Conservation (phyloP, 1,140 invertebrate species). For the Diorhabda elongata region DNA sequence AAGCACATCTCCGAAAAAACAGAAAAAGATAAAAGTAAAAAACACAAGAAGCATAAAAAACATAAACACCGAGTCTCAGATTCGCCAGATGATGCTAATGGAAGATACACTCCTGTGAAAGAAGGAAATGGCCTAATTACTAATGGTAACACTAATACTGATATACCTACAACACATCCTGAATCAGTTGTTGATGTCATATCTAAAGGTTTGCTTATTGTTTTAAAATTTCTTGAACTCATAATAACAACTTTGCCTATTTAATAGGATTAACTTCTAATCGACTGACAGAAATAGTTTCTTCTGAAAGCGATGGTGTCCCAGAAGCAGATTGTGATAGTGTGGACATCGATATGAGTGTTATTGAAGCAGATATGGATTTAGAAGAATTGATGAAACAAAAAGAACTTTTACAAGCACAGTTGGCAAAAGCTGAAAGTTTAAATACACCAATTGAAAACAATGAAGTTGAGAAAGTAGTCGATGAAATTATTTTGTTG, state of each 20-base stretch:
- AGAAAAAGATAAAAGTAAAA: slow-evolving; percentile 42
- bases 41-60: slow-evolving; percentile 47
- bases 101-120: slow-evolving; percentile 42
- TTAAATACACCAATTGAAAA: slow-evolving; percentile 28
- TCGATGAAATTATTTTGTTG: slow-evolving; percentile 44
- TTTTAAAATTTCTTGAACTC: no score
- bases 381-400: slow-evolving; percentile 84
- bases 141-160: neutral
- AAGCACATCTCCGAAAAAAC: slow-evolving; percentile 39
- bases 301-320: slow-evolving; percentile 65
- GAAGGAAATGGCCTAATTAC: slow-evolving; percentile 21
- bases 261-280: slow-evolving; percentile 29
- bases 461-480: slow-evolving; percentile 25
- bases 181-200: slow-evolving; percentile 6
- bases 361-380: slow-evolving; percentile 82
- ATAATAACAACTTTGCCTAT: neutral
- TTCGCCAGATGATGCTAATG: slow-evolving; percentile 32
- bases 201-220: slow-evolving; percentile 5
- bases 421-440: slow-evolving; percentile 55
- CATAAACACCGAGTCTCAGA: slow-evolving; percentile 40
- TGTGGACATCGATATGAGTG: slow-evolving; percentile 65
- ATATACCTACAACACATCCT: neutral
- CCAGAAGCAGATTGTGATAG: slow-evolving; percentile 68
- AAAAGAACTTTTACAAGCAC: slow-evolving; percentile 68
- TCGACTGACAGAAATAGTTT: slow-evolving; percentile 57